A percentile compares a stretch with the other conserved stretches of the same genome.
Conservation (phyloP, 2,888 invertebrate species). For the Patella caerulea region DNA sequence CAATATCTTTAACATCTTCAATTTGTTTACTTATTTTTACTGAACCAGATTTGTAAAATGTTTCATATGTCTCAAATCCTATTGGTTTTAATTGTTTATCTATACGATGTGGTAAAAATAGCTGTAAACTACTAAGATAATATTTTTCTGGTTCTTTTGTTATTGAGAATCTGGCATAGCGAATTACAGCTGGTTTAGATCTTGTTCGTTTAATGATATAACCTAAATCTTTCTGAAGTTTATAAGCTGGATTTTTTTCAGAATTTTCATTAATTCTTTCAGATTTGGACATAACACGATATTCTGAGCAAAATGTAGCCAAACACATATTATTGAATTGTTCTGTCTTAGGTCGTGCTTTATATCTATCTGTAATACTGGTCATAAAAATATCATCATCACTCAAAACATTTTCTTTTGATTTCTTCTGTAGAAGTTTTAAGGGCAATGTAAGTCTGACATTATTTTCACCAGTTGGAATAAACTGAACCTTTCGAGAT, state of each 20-base stretch:
- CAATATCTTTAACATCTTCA: background rate
- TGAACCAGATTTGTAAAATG: conserved; percentile 1
- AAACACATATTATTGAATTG: conserved; percentile 10
- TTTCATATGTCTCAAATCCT: background rate
- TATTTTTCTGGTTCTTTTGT: conserved; percentile 12
- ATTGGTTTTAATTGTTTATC: conserved; percentile 9
- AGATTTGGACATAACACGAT: conserved; percentile 19
- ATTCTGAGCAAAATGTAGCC: conserved; percentile 22
- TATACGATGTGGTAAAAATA: conserved; percentile 13
- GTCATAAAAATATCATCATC: conserved; percentile 23
- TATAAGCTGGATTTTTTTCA: conserved; percentile 14
- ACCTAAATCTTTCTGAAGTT: conserved; percentile 11
- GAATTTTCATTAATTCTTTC: conserved; percentile 2
- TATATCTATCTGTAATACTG: conserved; percentile 13
- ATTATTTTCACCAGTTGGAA: conserved; percentile 29
- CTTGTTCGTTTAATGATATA: conserved; percentile 11
- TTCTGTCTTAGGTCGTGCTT: background rate
- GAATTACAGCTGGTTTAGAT: background rate
- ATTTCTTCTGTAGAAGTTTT: background rate
- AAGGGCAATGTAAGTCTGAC: background rate
- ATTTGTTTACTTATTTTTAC: background rate
- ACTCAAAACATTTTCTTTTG: background rate
- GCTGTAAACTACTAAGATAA: conserved; percentile 13
- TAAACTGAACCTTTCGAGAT: conserved; percentile 28
- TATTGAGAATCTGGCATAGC: conserved; percentile 3